Percentiles rank a stretch among this genome's conserved stretches.
phyloP scores from a whole-genome alignment of 2,888 invertebrate species.

The Laothoe populi region DNA sequence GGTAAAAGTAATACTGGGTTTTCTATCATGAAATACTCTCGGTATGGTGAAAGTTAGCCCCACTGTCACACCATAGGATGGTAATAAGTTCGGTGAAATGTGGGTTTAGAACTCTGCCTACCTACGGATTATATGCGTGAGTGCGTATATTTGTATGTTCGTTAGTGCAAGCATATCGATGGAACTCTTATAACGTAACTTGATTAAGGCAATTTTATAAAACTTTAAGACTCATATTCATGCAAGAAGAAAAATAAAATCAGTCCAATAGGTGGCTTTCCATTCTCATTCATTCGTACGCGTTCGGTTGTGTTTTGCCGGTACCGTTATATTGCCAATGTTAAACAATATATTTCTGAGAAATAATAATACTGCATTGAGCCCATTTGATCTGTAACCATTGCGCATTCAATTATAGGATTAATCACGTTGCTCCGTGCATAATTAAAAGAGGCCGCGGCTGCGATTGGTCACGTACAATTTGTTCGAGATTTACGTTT shows the following conservation, averaged over 20 bases:
- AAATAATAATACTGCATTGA: constrained; percentile 29
- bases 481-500: constrained; percentile 34
- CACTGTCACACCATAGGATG: no score
- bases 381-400: constrained; percentile 30
- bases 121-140: no score
- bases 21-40: no score
- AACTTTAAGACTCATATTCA: not conserved
- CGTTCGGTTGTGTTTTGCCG: not conserved
- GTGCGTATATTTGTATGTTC: no score
- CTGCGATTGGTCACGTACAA: constrained; percentile 55
- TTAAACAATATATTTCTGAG: constrained; percentile 24
- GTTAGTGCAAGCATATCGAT: no score
- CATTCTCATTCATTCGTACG: constrained; percentile 12
- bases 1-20: no score
- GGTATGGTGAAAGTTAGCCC: no score
- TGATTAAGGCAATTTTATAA: not conserved
- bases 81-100: no score
- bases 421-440: constrained; percentile 48
- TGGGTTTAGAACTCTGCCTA: no score
- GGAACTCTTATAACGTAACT: not conserved
- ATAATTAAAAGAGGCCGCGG: constrained; percentile 52
- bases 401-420: constrained; percentile 46
- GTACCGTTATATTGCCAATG: constrained; percentile 11
- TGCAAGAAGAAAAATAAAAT: not conserved
- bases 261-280: not conserved